A percentile compares a stretch with the other conserved stretches of the same genome.
phyloP scores from a whole-genome alignment of 2,888 invertebrate species.

The Himalopsyche tibetana region DNA sequence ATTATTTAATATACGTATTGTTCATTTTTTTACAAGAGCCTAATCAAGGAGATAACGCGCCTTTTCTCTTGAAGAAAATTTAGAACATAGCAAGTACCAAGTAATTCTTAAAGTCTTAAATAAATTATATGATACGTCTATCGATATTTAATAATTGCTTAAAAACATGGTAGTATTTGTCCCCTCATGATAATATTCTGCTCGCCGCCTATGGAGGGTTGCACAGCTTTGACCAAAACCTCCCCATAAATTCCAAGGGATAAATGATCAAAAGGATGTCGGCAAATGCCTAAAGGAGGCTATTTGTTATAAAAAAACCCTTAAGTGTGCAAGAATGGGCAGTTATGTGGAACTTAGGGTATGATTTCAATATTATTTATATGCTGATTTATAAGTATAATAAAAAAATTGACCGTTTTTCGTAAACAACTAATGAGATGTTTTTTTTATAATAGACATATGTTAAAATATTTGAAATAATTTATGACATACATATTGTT shows the following conservation, averaged over 20 bases:
- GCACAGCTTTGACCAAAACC: constrained; percentile 44
- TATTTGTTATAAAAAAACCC: constrained; percentile 58
- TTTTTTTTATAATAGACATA: not conserved
- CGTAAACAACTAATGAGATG: not conserved
- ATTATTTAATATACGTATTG: too few relatives aligned
- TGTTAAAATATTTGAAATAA: not conserved
- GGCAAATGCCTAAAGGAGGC: constrained; percentile 58
- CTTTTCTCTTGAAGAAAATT: too few relatives aligned
- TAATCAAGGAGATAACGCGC: too few relatives aligned
- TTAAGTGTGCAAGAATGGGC: constrained; percentile 29
- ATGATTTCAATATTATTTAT: constrained; percentile 26
- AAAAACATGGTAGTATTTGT: not conserved
- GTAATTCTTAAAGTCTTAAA: too few relatives aligned
- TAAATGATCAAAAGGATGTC: constrained; percentile 65
- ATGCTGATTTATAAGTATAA: not conserved
- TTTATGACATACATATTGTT: not conserved
- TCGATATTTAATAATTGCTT: too few relatives aligned
- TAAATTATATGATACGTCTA: too few relatives aligned
- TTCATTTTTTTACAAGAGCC: too few relatives aligned
- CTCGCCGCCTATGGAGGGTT: not conserved
- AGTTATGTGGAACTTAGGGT: not conserved
- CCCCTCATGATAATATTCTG: not conserved
- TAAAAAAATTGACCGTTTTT: not conserved
- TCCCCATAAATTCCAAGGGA: constrained; percentile 64
- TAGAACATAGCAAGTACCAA: too few relatives aligned